A percentile compares a stretch with the other conserved stretches of the same genome.
These are phyloP conservation scores for Scelioninae gen. 1 DNA, from an alignment of 2,888 invertebrate species.

Conservation along the genomic window DNA sequence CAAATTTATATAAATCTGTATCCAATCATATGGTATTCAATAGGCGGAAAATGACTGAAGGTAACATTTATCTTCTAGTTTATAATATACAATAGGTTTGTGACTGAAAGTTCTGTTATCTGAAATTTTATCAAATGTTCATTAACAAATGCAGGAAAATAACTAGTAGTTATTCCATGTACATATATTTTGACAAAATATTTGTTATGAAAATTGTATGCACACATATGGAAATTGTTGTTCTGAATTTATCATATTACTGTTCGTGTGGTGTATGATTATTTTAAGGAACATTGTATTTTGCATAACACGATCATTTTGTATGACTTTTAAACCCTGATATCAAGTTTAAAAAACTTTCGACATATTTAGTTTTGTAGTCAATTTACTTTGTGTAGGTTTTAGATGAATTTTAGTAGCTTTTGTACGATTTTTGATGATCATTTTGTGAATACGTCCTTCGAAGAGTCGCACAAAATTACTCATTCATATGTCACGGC, in stretches of 20 bases:
- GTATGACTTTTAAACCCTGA: slow-evolving; percentile 25
- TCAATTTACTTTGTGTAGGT: slow-evolving; percentile 36
- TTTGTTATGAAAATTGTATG: slow-evolving; percentile 21
- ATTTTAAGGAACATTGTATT: slow-evolving; percentile 21
- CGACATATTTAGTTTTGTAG: slow-evolving; percentile 35
- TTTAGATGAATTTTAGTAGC: slow-evolving; percentile 46
- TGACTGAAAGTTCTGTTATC: slow-evolving; percentile 5
- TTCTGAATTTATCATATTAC: slow-evolving; percentile 8
- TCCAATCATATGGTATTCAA: too few species aligned
- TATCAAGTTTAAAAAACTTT: slow-evolving; percentile 20
- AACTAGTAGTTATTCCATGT: slow-evolving; percentile 25
- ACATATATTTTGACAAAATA: slow-evolving; percentile 51
- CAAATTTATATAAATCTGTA: too few species aligned
- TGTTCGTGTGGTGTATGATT: slow-evolving; percentile 5
- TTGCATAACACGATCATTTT: slow-evolving; percentile 32
- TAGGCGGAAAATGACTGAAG: slow-evolving; percentile 6
- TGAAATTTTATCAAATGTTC: slow-evolving; percentile 10
- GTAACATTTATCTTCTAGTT: slow-evolving; percentile 16
- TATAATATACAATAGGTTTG: slow-evolving; percentile 8
- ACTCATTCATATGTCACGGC: slow-evolving; percentile 29
- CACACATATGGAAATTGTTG: slow-evolving; percentile 22
- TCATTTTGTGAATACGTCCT: slow-evolving; percentile 55
- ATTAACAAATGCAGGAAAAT: background rate
- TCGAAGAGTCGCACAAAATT: slow-evolving; percentile 50
- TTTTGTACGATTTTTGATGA: slow-evolving; percentile 53